A percentile compares a stretch with the other conserved stretches of the same genome.
Conservation (phyloP, 2,797 vertebrate genomes). For the Parauchenoglanis punctatus region DNA sequence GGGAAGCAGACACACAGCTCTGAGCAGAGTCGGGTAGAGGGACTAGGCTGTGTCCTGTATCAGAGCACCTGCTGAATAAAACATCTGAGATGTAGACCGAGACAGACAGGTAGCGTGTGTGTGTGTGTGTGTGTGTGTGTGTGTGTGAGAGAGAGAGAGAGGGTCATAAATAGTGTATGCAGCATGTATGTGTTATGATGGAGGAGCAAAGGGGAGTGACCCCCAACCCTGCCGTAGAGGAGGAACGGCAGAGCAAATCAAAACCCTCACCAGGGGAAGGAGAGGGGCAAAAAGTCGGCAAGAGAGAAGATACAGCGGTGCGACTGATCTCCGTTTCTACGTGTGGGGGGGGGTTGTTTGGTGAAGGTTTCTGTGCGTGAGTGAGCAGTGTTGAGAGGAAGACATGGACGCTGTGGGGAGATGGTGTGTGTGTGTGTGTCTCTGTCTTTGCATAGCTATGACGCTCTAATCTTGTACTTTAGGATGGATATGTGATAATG, state of each 20-base stretch:
- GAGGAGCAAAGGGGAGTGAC: conserved; percentile 48
- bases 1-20: conserved; percentile 24
- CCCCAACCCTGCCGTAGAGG: conserved; percentile 44
- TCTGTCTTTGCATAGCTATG: not conserved
- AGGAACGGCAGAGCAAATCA: conserved; percentile 29
- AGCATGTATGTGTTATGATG: conserved; percentile 38
- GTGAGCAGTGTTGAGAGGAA: not conserved
- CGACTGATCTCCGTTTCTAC: conserved; percentile 31
- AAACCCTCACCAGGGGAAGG: conserved; percentile 6
- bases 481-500: not conserved
- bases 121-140: not conserved
- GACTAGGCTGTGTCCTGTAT: conserved; percentile 44
- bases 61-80: conserved; percentile 56
- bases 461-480: not conserved
- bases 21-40: conserved; percentile 38
- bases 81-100: conserved; percentile 51
- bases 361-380: conserved; percentile 21
- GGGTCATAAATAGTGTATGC: conserved; percentile 40
- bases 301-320: conserved; percentile 18
- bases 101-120: conserved; percentile 18
- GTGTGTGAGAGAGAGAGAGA: conserved; percentile 6
- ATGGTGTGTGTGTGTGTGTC: not conserved
- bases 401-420: not conserved
- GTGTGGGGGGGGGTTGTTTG: conserved; percentile 23
- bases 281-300: not conserved